These are phyloP conservation scores for Acanthosepion lycidas DNA, from an alignment of 2,888 invertebrate species.

Conservation along the genomic window DNA sequence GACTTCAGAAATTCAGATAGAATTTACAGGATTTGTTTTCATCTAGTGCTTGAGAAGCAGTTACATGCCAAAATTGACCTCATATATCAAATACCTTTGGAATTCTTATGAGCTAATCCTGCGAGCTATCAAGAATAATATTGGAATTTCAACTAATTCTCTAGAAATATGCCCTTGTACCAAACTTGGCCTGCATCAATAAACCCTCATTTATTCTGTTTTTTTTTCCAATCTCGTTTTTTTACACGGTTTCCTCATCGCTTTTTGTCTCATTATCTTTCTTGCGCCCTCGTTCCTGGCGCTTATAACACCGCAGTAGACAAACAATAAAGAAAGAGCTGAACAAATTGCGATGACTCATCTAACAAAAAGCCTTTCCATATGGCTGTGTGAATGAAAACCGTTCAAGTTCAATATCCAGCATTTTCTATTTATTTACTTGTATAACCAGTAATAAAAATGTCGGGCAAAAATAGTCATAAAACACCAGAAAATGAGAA, in stretches of 20 bases:
- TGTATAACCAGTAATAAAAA: constrained; percentile 8
- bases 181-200: not conserved
- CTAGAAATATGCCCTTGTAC: not conserved
- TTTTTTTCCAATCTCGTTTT: not conserved
- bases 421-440: not conserved
- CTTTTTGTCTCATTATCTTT: not conserved
- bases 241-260: not conserved
- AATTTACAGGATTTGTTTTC: no score
- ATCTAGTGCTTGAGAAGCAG: no score
- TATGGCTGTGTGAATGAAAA: not conserved
- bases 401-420: not conserved
- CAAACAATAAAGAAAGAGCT: not conserved
- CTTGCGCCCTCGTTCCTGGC: not conserved
- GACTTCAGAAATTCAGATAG: no score
- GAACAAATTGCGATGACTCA: not conserved
- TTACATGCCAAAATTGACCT: no score
- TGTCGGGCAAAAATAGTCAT: not conserved
- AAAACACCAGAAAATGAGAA: not conserved
- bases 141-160: no score
- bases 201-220: not conserved
- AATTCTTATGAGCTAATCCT: no score
- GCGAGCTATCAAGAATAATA: no score
- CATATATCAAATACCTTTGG: no score
- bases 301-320: not conserved
- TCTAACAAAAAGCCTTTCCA: constrained; percentile 33